Percentiles rank a stretch among this genome's conserved stretches.
phyloP scores from a whole-genome alignment of 2,113 vertebrate species.

The Aptenodytes forsteri region DNA sequence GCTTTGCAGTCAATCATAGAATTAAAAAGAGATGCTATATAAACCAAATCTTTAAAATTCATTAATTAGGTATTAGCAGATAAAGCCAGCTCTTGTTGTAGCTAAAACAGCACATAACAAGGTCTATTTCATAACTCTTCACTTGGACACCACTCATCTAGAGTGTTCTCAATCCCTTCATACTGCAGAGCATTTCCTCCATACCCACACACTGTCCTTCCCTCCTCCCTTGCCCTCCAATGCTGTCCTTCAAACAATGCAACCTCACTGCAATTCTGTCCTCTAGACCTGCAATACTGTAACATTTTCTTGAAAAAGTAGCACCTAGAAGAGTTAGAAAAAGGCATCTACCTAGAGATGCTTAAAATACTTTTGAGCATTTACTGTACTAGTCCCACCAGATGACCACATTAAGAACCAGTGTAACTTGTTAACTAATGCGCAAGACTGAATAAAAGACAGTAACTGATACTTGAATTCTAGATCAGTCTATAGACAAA shows the following conservation, averaged over 20 bases:
- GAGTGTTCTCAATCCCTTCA: not conserved
- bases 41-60: not conserved
- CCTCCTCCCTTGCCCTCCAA: not conserved
- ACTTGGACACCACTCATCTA: not conserved
- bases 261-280: not conserved
- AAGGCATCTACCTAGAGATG: not conserved
- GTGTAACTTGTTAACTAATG: not conserved
- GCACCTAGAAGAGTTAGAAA: not conserved
- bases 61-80: not conserved
- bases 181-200: not conserved
- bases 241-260: accelerated
- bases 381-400: not conserved
- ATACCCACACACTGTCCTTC: not conserved
- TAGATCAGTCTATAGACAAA: not conserved
- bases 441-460: not conserved
- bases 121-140: not conserved
- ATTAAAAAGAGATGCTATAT: not conserved
- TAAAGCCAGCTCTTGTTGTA: not conserved
- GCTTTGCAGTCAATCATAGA: not conserved
- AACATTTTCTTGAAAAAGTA: not conserved
- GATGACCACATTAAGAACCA: not conserved
- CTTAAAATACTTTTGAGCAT: not conserved
- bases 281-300: not conserved
- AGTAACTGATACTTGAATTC: not conserved
- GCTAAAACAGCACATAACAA: not conserved